Evolutionary conservation across 1,140 invertebrate genomes (phyloP).

Genomic region (Triops longicaudatus): DNA sequence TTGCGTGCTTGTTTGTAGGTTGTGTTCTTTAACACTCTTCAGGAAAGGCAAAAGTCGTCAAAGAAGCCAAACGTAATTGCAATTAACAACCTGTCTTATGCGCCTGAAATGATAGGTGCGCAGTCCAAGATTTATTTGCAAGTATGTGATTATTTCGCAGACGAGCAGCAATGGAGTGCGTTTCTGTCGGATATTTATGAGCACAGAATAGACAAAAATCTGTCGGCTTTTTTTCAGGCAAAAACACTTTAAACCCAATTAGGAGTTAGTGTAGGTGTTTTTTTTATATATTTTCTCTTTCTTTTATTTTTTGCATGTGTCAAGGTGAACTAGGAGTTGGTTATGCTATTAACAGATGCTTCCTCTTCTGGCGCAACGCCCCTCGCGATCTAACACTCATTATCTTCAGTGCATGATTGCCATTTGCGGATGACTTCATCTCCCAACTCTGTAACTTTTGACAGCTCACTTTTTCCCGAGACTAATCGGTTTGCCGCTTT

Average conservation of each 20-base stretch:
- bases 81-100: too few relatives aligned
- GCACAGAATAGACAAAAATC: too few relatives aligned
- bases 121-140: too few relatives aligned
- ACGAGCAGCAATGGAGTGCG: too few relatives aligned
- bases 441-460: not conserved
- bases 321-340: not conserved
- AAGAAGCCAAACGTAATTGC: too few relatives aligned
- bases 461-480: not conserved
- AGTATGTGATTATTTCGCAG: too few relatives aligned
- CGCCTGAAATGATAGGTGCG: too few relatives aligned
- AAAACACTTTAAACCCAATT: not conserved
- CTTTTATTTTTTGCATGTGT: not conserved
- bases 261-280: not conserved
- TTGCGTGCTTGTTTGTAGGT: too few relatives aligned
- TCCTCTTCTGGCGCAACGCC: not conserved
- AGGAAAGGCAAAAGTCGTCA: too few relatives aligned
- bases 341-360: not conserved
- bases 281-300: too few relatives aligned
- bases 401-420: not conserved
- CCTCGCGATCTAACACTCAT: not conserved
- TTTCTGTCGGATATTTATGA: too few relatives aligned
- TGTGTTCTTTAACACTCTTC: too few relatives aligned
- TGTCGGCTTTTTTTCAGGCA: not conserved
- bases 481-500: not conserved
- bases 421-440: not conserved